Base-by-base conservation (phyloP, 35 echinoderm and acorn worm species). In the Diadema setosum region DNA sequence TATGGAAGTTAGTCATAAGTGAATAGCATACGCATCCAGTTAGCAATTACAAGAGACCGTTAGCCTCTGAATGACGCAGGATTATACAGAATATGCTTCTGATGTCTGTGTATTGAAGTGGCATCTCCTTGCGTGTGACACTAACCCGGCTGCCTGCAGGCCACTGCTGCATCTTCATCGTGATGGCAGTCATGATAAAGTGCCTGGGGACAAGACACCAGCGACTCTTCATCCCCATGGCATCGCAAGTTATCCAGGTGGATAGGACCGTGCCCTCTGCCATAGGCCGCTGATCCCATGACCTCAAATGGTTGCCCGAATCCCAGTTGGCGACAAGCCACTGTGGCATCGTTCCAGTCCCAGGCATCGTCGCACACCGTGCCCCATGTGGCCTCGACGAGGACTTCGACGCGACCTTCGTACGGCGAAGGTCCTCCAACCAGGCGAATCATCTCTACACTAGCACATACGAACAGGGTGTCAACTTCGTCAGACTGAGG, bases 311-410 rank as follows among this genome's bases (percentile, higher is more conserved):
- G 80, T 21, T 35, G 42, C 26, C 73, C 73, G 35, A 84, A 84
- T 36, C 88, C 88, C 3, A 83, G 56, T 46, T 90, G 58, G 20
- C 33, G 69, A 81, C 88, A 90, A 40, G 81, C 80, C 5, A 90
- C 88, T 21, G 7, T 83, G 37, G 59, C 88, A 24, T 90, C 88
- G 32, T 48, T 18, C 11, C 49, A 65, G 39, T 46, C 88, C 88
- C 88, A 90, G 11, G 46, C 11, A 70, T 90, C 88, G 30, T 90
- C 88, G 21, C 88, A 90, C 5, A 90, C 44, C 3, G 88, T 90
- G 44, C 88, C 88, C 88, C 88, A 90, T 50, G 45, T 15, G 21
- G 29, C 61, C 15, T 83, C 65, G 3, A 48, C 40, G n/a, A 83
- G 63, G 36, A 90, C 17, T 65, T 84, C 88, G 18, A 90, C 80